Conservation (phyloP, 2,797 vertebrate genomes). For the Anisognathus igniventris region DNA sequence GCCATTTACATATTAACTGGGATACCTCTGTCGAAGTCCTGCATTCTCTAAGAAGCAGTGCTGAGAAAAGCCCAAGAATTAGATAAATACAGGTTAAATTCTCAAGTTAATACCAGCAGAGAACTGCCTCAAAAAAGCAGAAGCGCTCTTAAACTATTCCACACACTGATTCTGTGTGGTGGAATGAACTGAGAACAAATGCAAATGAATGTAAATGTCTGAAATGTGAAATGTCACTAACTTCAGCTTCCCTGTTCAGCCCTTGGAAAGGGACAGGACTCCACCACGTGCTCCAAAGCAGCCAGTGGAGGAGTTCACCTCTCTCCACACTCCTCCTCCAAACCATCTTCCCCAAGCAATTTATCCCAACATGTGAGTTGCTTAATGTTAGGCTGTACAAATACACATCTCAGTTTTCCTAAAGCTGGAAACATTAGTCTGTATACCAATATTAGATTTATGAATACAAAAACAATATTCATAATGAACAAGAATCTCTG, state of each 20-base stretch:
- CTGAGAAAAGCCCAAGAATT: not conserved
- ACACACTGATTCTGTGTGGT: not conserved
- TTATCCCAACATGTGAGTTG: not conserved
- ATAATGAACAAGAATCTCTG: slow-evolving; percentile 34
- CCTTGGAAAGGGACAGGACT: not conserved
- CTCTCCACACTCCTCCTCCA: not conserved
- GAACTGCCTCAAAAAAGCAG: not conserved
- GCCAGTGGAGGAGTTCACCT: not conserved
- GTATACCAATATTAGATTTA: not conserved
- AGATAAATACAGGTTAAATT: not conserved
- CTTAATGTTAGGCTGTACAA: not conserved
- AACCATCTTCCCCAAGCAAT: not conserved
- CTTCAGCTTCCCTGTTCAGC: not conserved
- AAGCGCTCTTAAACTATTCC: not conserved
- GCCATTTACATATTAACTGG: not conserved
- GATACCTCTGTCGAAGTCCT: not conserved
- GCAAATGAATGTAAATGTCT: not conserved
- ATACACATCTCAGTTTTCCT: not conserved
- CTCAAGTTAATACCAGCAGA: not conserved
- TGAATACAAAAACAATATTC: slow-evolving; percentile 29
- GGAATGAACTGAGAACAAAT: not conserved
- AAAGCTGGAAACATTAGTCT: not conserved
- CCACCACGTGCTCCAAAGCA: not conserved
- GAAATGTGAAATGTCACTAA: not conserved
- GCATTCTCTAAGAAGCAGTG: not conserved